Base-by-base conservation (phyloP, 2,888 invertebrate species). In the Nemotelus pantherinus region DNA sequence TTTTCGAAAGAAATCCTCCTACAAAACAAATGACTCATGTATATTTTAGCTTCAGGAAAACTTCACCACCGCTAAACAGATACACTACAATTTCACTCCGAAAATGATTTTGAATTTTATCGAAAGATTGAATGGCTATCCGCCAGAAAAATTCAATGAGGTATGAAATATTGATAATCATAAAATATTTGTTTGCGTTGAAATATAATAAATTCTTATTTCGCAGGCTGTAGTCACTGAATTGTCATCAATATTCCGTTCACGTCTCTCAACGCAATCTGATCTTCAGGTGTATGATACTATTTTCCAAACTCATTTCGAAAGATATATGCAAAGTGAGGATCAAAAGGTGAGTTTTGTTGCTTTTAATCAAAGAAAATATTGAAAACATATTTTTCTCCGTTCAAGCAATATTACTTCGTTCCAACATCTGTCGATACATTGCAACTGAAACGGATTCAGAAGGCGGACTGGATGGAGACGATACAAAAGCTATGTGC, bases 181-280 rank as follows among this genome's bases (percentile, higher is more conserved):
- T 39, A 41, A 7, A 3, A 43, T 25, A 68, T 50, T 25, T 5
- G 5, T 58, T 78, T 79, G 4, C 10, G n/a, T 77, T 57, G 64
- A 67, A 39, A 64, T 70, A 64, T 44, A 48, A 58, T 75, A 25
- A 57, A 58, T 78, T 55, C 70, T 72, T 55, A 77, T 71, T 75
- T 77, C 80, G 78, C 85, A 94, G 92, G 91, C 93, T 2, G 88
- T 94, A 81, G 88, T 90, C 48, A 92, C 95, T 81, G 96, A 97
- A 89, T 92, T 93, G 1, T 88, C 91, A 77, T 88, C 92, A 79
- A 89, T 94, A 83, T 96, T 97, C 86, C 89, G 91, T 81, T 94
- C 95, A 84, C 90, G 93, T 81, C 87, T 97, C 43, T 90, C 91
- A 2, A 90, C 89, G 41, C 88, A 89, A 3, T 91, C 92, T 44